A percentile compares a stretch with the other conserved stretches of the same genome.
phyloP scores from a whole-genome alignment of 2,797 vertebrate species.

The Clamator glandarius region DNA sequence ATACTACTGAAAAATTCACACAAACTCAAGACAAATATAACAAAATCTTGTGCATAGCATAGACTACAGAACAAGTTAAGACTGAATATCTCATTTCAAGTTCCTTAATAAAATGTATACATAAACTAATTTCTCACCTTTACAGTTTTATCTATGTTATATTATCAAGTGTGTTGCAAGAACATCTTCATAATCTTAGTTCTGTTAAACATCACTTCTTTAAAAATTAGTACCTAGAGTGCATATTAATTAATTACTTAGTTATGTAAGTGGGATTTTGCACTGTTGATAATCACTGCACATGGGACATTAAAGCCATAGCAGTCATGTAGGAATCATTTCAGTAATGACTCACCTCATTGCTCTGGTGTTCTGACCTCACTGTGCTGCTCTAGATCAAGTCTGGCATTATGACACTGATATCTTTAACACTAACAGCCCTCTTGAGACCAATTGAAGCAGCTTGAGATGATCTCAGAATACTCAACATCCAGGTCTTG shows the following conservation, averaged over 20 bases:
- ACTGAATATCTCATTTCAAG: background rate
- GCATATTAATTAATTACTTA: background rate
- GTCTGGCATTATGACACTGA: slow-evolving; percentile 37
- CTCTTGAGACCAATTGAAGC: slow-evolving; percentile 23
- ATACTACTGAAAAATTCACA: background rate
- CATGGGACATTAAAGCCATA: background rate
- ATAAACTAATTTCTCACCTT: background rate
- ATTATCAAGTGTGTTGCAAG: background rate
- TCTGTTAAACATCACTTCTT: background rate
- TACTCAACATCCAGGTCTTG: background rate
- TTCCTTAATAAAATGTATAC: background rate
- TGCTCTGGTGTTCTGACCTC: slow-evolving; percentile 25
- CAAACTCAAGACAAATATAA: background rate
- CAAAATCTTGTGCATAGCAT: background rate
- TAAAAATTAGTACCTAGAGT: background rate
- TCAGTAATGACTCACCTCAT: slow-evolving; percentile 33
- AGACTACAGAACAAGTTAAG: background rate
- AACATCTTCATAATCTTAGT: background rate
- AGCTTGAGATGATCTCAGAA: slow-evolving; percentile 50
- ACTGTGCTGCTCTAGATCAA: slow-evolving; percentile 35
- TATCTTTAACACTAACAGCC: slow-evolving; percentile 22
- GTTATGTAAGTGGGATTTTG: background rate
- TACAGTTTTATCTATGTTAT: background rate
- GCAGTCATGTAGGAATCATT: slow-evolving; percentile 2
- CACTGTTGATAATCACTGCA: background rate